A percentile compares a stretch with the other conserved stretches of the same genome.
phyloP scores from a whole-genome alignment of 2,888 invertebrate genomes.

The Eristalis arbustorum region DNA sequence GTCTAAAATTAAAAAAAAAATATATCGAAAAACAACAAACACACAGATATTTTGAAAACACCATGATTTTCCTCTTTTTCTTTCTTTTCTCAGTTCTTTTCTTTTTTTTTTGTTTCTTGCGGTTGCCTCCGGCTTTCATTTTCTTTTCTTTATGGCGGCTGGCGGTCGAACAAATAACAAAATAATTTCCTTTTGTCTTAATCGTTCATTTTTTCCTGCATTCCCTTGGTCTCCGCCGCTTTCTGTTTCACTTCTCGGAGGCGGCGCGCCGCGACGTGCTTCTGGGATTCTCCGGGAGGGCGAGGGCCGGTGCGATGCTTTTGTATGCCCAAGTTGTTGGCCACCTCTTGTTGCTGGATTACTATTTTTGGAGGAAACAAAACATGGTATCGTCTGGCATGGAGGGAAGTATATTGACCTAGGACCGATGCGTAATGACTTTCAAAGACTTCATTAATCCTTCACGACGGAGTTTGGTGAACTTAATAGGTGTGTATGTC shows the following conservation, averaged over 20 bases:
- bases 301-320: background rate
- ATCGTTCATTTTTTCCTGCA: slow-evolving; percentile 18
- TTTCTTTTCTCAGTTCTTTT: background rate
- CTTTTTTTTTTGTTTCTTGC: slow-evolving; percentile 10
- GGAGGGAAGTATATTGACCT: slow-evolving; percentile 55
- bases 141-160: slow-evolving; percentile 9
- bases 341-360: slow-evolving; percentile 33
- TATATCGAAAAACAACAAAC: slow-evolving; percentile 29
- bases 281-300: background rate
- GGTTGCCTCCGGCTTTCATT: background rate
- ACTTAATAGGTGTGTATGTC: background rate
- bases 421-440: slow-evolving; percentile 59
- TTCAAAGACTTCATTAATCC: slow-evolving; percentile 43
- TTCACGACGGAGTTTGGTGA: background rate
- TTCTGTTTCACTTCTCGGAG: background rate
- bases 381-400: background rate
- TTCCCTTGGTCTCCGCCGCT: background rate
- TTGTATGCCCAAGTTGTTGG: slow-evolving; percentile 22
- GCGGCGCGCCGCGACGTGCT: background rate
- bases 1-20: slow-evolving; percentile 59
- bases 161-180: slow-evolving; percentile 50
- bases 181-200: slow-evolving; percentile 33
- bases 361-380: slow-evolving; percentile 24
- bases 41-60: slow-evolving; percentile 42
- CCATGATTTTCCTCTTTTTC: slow-evolving; percentile 8